Conservation (phyloP, 2,888 invertebrate genomes). For the Lepidochrysops patricia region DNA sequence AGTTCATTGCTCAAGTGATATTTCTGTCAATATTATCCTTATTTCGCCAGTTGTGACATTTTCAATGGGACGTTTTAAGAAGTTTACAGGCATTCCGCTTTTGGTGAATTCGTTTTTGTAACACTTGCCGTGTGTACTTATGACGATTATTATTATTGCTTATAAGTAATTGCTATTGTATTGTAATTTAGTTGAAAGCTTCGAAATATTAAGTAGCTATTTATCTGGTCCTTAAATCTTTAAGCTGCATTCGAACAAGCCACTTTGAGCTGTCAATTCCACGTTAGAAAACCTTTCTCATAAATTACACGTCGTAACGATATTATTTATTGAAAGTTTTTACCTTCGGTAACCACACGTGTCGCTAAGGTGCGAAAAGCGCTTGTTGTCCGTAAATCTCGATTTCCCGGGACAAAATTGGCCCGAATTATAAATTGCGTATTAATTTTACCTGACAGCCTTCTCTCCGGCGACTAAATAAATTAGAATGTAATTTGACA, state of each 20-base stretch:
- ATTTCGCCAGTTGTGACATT: neutral
- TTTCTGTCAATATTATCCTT: neutral
- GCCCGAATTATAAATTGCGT: conserved; percentile 3
- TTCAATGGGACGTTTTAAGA: neutral
- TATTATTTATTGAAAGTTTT: conserved; percentile 6
- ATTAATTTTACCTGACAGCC: conserved; percentile 3
- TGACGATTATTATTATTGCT: neutral
- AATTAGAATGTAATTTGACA: conserved; percentile 3
- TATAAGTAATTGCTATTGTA: too few relatives aligned
- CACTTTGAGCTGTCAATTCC: neutral
- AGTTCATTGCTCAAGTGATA: neutral
- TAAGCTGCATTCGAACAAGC: neutral
- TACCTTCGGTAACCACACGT: neutral
- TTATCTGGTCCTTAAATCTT: too few relatives aligned
- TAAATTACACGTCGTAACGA: neutral
- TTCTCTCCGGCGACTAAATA: conserved; percentile 1
- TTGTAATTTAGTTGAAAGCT: too few relatives aligned
- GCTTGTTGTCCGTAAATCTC: neutral
- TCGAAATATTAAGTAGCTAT: too few relatives aligned
- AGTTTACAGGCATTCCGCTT: neutral
- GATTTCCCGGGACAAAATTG: neutral
- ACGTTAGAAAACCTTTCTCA: neutral
- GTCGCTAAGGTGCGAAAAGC: neutral
- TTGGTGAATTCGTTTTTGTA: neutral
- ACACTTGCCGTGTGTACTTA: neutral